phyloP scores from a whole-genome alignment of 2,888 invertebrate species.

The Eudasyphora cyanicolor region DNA sequence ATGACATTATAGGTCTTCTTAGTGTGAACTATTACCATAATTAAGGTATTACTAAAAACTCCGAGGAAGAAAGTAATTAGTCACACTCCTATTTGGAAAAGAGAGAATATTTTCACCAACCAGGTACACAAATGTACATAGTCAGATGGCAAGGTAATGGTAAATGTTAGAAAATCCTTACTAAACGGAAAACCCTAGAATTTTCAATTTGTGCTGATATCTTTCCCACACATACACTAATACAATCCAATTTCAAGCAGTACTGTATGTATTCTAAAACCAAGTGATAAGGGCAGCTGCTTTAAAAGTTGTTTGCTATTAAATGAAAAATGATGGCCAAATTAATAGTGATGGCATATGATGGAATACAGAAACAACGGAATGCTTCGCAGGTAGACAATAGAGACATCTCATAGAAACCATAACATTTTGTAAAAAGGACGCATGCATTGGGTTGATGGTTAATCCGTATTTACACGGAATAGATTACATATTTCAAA shows the following conservation, averaged over 20 bases:
- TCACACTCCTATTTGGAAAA: not conserved
- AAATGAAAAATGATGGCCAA: conserved; percentile 26
- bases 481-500: no score
- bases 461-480: no score
- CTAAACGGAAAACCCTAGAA: not conserved
- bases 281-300: not conserved
- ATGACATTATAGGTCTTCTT: no score
- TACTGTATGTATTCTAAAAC: not conserved
- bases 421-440: no score
- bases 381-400: not conserved
- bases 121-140: not conserved
- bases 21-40: not conserved
- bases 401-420: not conserved
- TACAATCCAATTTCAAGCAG: not conserved
- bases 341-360: conserved; percentile 28
- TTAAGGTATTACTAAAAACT: not conserved
- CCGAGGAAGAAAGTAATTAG: not conserved
- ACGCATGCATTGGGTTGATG: no score
- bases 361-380: conserved; percentile 8
- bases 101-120: not conserved
- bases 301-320: not conserved
- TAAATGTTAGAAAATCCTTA: not conserved
- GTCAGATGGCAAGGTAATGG: not conserved
- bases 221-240: not conserved
- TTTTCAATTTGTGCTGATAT: conserved; percentile 1